Evolutionary conservation across 2,888 invertebrate species (phyloP), one percentile per base, ranked within the genome.

Genomic region (Sisyra terminalis): DNA sequence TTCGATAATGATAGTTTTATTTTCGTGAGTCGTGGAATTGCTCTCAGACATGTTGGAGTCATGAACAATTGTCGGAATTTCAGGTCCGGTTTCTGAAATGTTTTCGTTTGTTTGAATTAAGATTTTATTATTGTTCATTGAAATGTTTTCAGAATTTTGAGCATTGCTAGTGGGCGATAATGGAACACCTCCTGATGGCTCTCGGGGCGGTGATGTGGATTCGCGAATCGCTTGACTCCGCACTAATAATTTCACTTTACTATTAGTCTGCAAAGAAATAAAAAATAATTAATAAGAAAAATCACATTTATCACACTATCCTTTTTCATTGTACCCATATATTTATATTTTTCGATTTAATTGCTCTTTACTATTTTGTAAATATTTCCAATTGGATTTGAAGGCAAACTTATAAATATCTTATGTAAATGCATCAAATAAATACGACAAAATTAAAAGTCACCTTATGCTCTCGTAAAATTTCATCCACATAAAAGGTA

Each of bases 161-260:
- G 10, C 36, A 34, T 34, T 34, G 34, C n/a, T 34, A 34, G n/a
- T 24, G 24, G 37, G 18, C 11, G 37, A 37, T 16, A 37, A 18
- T 11, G 8, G 37, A 29, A 46, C 45, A 49, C 55, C 52, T 47
- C 57, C 57, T 45, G 57, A 56, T 10, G 66, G 65, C 50, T 67
- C 67, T 42, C 68, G 59, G 15, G 69, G 70, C 30, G 70, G 70
- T 39, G 70, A 69, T 37, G 83, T 75, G 48, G 86, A 79, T 61
- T 90, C 90, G 56, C 87, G 75, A 70, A 90, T 81, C 48, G 90
- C 92, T 67, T 87, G 85, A 56, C 89, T 88, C 54, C 92, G 75
- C 45, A 86, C 85, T 52, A 90, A 70, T 58, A 85, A 74, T 66
- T 86, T 86, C 48, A 81, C 71, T 69, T 86, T 86, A 60, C 80